Conservation (phyloP, 2,888 invertebrate genomes). For the Polymixis lichenea region DNA sequence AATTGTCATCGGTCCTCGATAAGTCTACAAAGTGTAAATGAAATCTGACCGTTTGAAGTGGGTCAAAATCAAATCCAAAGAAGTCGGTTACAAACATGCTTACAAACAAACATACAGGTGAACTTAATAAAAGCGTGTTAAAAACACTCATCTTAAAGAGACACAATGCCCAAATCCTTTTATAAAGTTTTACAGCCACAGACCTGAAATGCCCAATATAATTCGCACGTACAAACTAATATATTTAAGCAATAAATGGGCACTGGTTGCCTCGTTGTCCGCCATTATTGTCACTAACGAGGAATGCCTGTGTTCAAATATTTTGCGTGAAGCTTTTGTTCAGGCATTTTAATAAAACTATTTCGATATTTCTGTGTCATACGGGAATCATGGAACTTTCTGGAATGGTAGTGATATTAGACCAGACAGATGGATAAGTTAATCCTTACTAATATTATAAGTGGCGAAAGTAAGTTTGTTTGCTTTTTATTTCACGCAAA, state of each 20-base stretch:
- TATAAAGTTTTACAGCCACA: not conserved
- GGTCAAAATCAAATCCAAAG: too few species aligned
- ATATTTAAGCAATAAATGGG: slow-evolving; percentile 42
- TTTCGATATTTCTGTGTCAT: slow-evolving; percentile 16
- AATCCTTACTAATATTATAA: too few species aligned
- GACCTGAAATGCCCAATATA: not conserved
- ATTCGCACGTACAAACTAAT: slow-evolving; percentile 2
- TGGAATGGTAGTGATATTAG: not conserved
- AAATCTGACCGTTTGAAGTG: too few species aligned
- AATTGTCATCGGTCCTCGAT: too few species aligned
- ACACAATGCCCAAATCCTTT: too few species aligned
- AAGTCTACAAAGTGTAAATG: too few species aligned
- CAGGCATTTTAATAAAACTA: slow-evolving; percentile 43
- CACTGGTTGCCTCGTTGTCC: not conserved
- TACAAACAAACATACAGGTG: too few species aligned
- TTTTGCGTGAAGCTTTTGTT: slow-evolving; percentile 31
- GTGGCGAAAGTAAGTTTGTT: too few species aligned
- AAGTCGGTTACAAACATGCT: too few species aligned
- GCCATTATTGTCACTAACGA: slow-evolving; percentile 33
- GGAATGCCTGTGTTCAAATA: slow-evolving; percentile 54
- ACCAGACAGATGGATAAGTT: not conserved
- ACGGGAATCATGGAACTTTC: not conserved
- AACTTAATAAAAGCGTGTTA: too few species aligned
- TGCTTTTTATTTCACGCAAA: too few species aligned
- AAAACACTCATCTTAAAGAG: too few species aligned